Conservation (phyloP, 2,888 invertebrate genomes). For the Cyaniris semiargus region DNA sequence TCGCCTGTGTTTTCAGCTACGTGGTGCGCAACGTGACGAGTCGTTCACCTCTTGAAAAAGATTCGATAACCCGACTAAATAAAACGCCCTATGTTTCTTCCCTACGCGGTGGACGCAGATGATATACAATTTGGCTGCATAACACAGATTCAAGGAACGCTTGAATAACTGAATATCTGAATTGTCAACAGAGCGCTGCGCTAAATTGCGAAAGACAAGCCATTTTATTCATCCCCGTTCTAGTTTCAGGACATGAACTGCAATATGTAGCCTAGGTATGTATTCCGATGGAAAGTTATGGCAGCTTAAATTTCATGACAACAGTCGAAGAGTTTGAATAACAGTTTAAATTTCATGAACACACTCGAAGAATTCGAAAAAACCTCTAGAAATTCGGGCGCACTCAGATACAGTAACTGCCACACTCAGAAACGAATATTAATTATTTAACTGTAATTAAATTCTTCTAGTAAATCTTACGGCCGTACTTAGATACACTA, state of each 20-base stretch:
- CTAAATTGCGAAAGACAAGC: constrained; percentile 8
- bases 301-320: not conserved
- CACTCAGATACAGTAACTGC: no score
- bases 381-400: not conserved
- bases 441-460: no score
- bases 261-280: not conserved
- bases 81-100: constrained; percentile 21
- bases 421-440: no score
- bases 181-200: not conserved
- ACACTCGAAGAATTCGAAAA: not conserved
- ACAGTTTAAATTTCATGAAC: not conserved
- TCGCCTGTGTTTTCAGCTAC: constrained; percentile 37
- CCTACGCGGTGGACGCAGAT: not conserved
- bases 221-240: constrained; percentile 23
- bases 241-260: constrained; percentile 33
- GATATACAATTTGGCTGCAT: not conserved
- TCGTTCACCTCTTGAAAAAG: constrained; percentile 45
- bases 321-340: not conserved
- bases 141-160: constrained; percentile 2
- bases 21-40: constrained; percentile 51
- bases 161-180: not conserved
- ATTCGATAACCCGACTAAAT: constrained; percentile 38
- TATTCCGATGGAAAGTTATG: constrained; percentile 1
- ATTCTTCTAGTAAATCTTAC: no score
- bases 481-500: no score